A percentile compares a stretch with the other conserved stretches of the same genome.
These are phyloP conservation scores for Bemisia tabaci DNA, from an alignment of 1,140 invertebrate species.

Conservation along the genomic window DNA sequence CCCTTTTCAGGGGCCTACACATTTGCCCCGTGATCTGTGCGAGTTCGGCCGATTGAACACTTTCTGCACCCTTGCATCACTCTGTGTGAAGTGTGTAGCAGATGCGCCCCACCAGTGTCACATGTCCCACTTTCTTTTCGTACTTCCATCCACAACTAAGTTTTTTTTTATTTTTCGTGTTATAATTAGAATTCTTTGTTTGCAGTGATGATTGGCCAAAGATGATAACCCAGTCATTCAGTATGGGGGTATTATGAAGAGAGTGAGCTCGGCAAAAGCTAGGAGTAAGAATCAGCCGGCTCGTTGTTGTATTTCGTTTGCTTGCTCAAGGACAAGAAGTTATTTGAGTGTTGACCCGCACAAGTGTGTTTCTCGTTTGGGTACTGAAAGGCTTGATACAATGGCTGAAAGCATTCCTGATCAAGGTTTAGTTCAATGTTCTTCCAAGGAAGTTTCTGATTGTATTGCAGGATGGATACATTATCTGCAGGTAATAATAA, in stretches of 20 bases:
- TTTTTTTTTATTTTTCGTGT: no score
- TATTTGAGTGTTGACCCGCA: slow-evolving; percentile 15
- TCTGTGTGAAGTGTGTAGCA: no score
- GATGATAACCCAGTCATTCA: not conserved
- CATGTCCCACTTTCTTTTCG: no score
- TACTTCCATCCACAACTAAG: no score
- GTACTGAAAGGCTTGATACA: slow-evolving; percentile 14
- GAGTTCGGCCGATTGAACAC: no score
- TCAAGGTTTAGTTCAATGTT: slow-evolving; percentile 7
- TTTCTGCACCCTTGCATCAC: no score
- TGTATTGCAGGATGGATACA: slow-evolving; percentile 46
- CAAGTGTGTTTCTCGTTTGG: slow-evolving; percentile 3
- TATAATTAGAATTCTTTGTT: no score
- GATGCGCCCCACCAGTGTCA: no score
- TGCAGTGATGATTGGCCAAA: not conserved
- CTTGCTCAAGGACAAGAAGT: slow-evolving; percentile 11
- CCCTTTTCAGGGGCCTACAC: no score
- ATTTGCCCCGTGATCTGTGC: no score
- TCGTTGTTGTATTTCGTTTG: not conserved
- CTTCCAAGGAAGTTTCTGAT: slow-evolving; percentile 37
- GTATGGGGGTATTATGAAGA: not conserved
- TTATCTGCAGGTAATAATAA: slow-evolving; percentile 42
- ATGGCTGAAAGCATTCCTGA: slow-evolving; percentile 10
- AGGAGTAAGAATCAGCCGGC: not conserved
- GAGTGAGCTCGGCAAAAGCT: not conserved